Conservation (phyloP, 2,113 vertebrate genomes). For the Psittacula cyanocephala region DNA sequence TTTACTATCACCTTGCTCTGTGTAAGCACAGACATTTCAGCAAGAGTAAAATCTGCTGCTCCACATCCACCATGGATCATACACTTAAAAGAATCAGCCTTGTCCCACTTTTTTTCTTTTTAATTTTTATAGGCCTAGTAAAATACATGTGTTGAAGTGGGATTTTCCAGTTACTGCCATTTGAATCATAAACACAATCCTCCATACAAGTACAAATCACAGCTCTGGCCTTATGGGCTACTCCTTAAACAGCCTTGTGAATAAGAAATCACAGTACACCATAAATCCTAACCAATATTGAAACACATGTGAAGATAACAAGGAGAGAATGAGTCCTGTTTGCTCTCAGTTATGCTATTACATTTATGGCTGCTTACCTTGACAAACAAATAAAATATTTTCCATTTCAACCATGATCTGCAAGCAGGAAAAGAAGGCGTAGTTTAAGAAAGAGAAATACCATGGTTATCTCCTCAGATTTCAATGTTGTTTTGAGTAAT, state of each 20-base stretch:
- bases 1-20: not conserved
- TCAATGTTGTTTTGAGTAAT: not conserved
- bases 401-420: not conserved
- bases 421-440: not conserved
- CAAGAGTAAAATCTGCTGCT: not conserved
- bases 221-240: not conserved
- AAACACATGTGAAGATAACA: not conserved
- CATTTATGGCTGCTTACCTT: slow-evolving; percentile 1
- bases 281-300: not conserved
- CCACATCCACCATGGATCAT: not conserved
- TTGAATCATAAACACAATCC: not conserved
- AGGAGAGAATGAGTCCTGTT: not conserved
- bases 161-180: not conserved
- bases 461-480: not conserved
- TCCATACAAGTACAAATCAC: not conserved
- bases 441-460: not conserved
- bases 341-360: slow-evolving; percentile 27
- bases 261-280: slow-evolving; percentile 1
- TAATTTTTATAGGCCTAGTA: not conserved
- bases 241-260: not conserved
- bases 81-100: not conserved
- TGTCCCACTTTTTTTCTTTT: not conserved
- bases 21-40: not conserved
- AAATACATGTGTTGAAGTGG: not conserved
- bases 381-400: not conserved